These are phyloP conservation scores for Colinus virginianus DNA, from an alignment of 2,113 vertebrate genomes.

Conservation along the genomic window DNA sequence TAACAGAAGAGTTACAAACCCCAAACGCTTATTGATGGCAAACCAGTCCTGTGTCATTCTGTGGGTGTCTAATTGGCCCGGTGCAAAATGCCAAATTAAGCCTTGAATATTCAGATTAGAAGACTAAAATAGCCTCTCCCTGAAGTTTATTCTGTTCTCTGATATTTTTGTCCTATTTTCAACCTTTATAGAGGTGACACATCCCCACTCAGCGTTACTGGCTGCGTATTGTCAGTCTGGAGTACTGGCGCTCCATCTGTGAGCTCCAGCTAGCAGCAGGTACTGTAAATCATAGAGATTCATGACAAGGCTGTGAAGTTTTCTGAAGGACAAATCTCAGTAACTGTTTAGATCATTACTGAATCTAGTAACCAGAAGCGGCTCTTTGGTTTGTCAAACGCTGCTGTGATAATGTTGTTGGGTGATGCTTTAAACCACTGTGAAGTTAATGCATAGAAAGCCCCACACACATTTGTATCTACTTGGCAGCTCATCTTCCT, in stretches of 20 bases:
- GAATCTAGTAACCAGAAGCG: neutral
- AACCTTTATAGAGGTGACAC: constrained; percentile 72
- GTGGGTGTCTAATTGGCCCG: constrained; percentile 33
- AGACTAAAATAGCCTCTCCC: constrained; percentile 49
- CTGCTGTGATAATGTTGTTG: neutral
- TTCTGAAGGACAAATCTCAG: constrained; percentile 62
- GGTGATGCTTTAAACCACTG: neutral
- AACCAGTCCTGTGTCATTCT: constrained; percentile 37
- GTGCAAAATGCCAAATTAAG: constrained; percentile 58
- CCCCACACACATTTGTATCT: rapidly evolving
- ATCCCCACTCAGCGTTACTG: constrained; percentile 52
- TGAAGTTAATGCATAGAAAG: neutral
- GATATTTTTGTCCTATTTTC: constrained; percentile 71
- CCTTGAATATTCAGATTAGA: constrained; percentile 28
- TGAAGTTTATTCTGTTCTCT: constrained; percentile 60
- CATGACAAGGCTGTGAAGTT: constrained; percentile 67
- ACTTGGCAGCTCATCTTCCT: neutral
- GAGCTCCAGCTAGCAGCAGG: constrained; percentile 72
- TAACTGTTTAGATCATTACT: constrained; percentile 14
- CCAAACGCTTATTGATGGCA: neutral
- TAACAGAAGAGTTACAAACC: neutral
- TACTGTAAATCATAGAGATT: constrained; percentile 74
- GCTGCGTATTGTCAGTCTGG: constrained; percentile 69
- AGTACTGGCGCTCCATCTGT: constrained; percentile 70
- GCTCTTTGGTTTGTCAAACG: neutral